These are phyloP conservation scores for Ceratotherium simum DNA, from an alignment of 2,113 vertebrate species.

Conservation along the genomic window DNA sequence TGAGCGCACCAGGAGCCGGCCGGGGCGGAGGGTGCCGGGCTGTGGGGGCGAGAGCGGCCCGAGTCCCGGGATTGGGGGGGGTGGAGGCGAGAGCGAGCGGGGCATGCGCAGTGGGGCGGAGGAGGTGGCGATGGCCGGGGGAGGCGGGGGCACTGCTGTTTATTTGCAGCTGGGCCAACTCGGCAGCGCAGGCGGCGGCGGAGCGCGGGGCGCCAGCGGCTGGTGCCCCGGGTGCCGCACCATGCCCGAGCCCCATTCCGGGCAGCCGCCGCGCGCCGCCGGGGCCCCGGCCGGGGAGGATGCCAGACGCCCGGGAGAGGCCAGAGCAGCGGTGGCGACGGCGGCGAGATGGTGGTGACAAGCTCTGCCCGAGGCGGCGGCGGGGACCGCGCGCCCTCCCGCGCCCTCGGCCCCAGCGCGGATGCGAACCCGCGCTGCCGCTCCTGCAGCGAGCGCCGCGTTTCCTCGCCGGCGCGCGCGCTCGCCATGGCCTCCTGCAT, in stretches of 20 bases:
- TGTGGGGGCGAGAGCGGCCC: not conserved
- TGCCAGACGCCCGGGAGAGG: constrained; percentile 58
- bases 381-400: constrained; percentile 70
- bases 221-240: constrained; percentile 38
- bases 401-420: too few relatives aligned
- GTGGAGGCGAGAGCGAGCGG: not conserved
- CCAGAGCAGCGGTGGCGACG: constrained; percentile 37
- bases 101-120: constrained; percentile 75
- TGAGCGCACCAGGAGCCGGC: rapidly evolving
- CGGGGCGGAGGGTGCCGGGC: not conserved
- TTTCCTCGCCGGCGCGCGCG: too few relatives aligned
- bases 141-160: constrained; percentile 83
- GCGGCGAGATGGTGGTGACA: constrained; percentile 74
- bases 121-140: constrained; percentile 74
- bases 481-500: too few relatives aligned
- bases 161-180: constrained; percentile 83
- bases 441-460: too few relatives aligned
- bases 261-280: constrained; percentile 63
- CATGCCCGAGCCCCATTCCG: constrained; percentile 54
- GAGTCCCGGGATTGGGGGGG: not conserved
- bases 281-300: constrained; percentile 60
- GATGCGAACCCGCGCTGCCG: too few relatives aligned
- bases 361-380: constrained; percentile 48
- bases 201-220: constrained; percentile 70
- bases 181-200: constrained; percentile 71